These are phyloP conservation scores for Sitta europaea DNA, from an alignment of 2,113 vertebrate species.

Conservation along the genomic window DNA sequence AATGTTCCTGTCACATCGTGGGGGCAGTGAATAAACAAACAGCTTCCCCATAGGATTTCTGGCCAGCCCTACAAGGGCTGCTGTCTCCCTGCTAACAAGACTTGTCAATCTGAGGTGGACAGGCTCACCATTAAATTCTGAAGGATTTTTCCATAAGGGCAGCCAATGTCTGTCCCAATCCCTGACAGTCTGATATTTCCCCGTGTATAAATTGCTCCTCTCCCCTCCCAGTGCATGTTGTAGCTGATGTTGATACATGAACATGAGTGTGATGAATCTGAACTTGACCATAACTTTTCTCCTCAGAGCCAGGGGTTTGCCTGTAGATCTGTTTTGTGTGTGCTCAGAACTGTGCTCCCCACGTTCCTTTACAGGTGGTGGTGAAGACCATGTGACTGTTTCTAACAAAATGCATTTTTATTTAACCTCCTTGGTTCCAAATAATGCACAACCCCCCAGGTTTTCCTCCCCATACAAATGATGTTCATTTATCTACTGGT, in stretches of 20 bases:
- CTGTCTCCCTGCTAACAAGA: neutral
- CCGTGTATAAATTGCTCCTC: neutral
- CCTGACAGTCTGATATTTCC: neutral
- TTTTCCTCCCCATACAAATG: neutral
- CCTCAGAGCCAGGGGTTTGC: neutral
- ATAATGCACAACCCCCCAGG: neutral
- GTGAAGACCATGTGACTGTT: neutral
- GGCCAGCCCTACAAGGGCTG: neutral
- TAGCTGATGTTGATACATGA: neutral
- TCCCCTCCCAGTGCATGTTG: neutral
- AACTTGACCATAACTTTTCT: neutral
- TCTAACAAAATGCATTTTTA: neutral
- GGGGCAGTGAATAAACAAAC: neutral
- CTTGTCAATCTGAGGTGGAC: neutral
- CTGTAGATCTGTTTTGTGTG: neutral
- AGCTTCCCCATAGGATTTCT: neutral
- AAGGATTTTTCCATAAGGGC: conserved; percentile 34
- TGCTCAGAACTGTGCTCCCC: neutral
- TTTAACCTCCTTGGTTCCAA: neutral
- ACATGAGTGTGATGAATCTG: neutral
- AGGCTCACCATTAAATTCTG: neutral
- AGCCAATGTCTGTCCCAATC: neutral
- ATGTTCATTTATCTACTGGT: neutral
- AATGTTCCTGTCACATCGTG: neutral
- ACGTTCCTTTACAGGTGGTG: conserved; percentile 38